Conservation (phyloP, 1,140 invertebrate species). For the Anastatus disparis region DNA sequence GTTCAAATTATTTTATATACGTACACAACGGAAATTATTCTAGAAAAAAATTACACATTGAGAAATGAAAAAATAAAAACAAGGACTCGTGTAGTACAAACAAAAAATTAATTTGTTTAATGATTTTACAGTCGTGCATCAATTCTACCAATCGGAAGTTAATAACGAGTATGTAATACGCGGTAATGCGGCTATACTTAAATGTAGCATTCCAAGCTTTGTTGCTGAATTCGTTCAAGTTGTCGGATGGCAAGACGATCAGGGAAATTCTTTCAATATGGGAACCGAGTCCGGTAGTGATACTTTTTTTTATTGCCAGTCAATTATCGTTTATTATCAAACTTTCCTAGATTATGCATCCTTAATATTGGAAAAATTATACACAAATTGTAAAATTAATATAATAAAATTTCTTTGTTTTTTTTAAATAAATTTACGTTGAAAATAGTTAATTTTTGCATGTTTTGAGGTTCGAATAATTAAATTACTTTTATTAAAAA, state of each 20-base stretch:
- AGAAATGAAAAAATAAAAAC: background rate
- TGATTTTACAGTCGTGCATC: slow-evolving; percentile 80
- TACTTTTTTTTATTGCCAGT: background rate
- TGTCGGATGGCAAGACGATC: slow-evolving; percentile 85
- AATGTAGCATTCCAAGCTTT: slow-evolving; percentile 92
- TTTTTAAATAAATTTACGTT: no score
- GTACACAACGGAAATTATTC: slow-evolving; percentile 2
- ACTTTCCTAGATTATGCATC: background rate
- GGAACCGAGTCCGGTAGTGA: slow-evolving; percentile 62
- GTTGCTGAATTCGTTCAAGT: slow-evolving; percentile 91
- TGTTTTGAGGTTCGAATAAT: no score
- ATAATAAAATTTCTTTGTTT: background rate
- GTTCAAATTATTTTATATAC: background rate
- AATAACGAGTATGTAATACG: slow-evolving; percentile 94
- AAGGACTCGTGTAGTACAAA: background rate
- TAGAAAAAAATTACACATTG: background rate
- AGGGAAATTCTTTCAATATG: slow-evolving; percentile 75
- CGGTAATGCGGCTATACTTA: slow-evolving; percentile 92
- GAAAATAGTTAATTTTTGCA: no score
- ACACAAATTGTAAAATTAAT: background rate
- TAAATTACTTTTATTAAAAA: no score
- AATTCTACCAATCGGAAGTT: slow-evolving; percentile 89
- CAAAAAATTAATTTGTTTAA: background rate
- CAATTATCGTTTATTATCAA: no score
- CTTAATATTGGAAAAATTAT: background rate